Base-by-base conservation (phyloP, 2,113 vertebrate species). In the Oxyura jamaicensis region DNA sequence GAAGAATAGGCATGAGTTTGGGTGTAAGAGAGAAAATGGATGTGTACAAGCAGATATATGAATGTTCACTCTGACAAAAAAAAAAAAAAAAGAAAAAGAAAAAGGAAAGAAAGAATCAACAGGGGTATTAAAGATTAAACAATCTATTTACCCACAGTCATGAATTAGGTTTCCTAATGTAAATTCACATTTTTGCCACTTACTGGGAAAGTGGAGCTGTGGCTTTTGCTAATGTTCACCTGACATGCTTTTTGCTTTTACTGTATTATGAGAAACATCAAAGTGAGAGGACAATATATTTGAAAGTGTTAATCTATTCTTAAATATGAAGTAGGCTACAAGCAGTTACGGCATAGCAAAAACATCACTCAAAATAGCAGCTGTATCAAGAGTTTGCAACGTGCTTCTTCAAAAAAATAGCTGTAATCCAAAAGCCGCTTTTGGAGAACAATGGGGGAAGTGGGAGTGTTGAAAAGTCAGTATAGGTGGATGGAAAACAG, bases 401-500 rank as follows among this genome's bases (percentile, higher is more conserved):
- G 22, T 2, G 10, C 72, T 71, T 42, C 72, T 88, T 81, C 5
- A 83, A 62, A 93, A 93, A 90, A 65, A 65, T 6, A 60, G 21
- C 77, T 87, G 53, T 68, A 91, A 78, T 84, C 81, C 91, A 91
- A 69, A 93, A 93, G 55, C 83, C 26, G 11, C 55, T 63, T 81
- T 88, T 63, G 78, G 53, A 92, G 75, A 87, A 74, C 46, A 88
- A 86, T 42, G 56, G 0, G 41, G 69, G 73, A 25, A 66, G 4
- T 59, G 59, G 25, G 46, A 84, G 65, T 65, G 60, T 36, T 95
- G 91, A 88, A 93, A 91, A 69, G 48, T 81, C 72, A 28, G 19
- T 81, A 90, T 81, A 95, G 91, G 93, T 90, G 88, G 86, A 73
- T 80, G 36, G 68, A 89, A 94, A 96, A 93, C 86, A 94, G 84